Percentiles rank a stretch among this genome's conserved stretches.
Evolutionary conservation across 2,888 invertebrate species (phyloP).

Genomic region (Ophioninae sp.): DNA sequence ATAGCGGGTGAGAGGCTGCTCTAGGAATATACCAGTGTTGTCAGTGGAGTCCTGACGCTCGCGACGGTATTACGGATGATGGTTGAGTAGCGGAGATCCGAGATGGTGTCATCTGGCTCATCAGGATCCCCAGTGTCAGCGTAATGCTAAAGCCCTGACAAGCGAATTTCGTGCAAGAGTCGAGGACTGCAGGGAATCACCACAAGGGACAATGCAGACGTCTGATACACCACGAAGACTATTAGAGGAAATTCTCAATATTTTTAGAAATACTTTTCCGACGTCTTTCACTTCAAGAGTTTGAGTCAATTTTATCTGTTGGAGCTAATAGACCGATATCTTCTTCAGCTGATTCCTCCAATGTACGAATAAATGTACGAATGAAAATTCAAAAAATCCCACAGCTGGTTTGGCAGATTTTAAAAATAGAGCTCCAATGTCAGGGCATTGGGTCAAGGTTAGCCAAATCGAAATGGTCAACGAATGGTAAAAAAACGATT

Average conservation of each 20-base stretch:
- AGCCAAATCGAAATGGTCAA: conserved; percentile 37
- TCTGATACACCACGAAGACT: not conserved
- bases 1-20: not conserved
- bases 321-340: too few species aligned
- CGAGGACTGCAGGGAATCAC: not conserved
- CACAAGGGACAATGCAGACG: not conserved
- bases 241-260: not conserved
- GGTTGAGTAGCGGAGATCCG: not conserved
- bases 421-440: not conserved
- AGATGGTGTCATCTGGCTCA: not conserved
- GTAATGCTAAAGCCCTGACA: not conserved
- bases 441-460: conserved; percentile 46
- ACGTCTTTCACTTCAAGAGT: not conserved
- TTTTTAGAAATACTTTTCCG: not conserved
- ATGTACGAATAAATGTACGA: too few species aligned
- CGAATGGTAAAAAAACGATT: conserved; percentile 47
- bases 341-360: too few species aligned
- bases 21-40: not conserved
- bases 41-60: not conserved
- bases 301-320: too few species aligned
- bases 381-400: not conserved
- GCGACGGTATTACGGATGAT: not conserved
- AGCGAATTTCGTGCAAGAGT: not conserved
- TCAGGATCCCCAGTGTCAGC: not conserved
- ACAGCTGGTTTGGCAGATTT: not conserved